These are phyloP conservation scores for Sitobion miscanthi DNA, from an alignment of 1,140 invertebrate genomes.

Conservation along the genomic window DNA sequence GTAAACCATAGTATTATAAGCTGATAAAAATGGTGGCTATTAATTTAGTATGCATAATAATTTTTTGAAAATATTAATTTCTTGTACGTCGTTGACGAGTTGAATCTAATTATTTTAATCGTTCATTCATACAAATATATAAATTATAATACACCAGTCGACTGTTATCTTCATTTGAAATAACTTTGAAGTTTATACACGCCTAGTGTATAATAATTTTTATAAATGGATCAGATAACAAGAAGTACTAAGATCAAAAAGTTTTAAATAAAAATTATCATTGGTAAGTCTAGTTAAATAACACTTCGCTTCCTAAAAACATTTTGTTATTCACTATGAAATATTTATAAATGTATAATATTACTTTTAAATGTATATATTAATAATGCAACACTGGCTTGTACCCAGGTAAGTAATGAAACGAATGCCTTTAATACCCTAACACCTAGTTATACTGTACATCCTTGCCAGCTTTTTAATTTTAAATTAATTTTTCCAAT, in stretches of 20 bases:
- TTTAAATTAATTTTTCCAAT: not conserved
- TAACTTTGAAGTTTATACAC: not conserved
- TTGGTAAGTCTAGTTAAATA: not conserved
- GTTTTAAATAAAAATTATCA: not conserved
- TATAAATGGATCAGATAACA: not conserved
- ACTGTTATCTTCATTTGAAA: not conserved
- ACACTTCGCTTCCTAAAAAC: not conserved
- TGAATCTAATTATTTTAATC: not conserved
- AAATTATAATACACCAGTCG: not conserved
- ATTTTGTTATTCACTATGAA: not conserved
- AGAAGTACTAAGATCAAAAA: not conserved
- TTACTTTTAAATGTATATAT: not conserved
- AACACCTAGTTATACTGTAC: not conserved
- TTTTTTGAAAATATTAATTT: not conserved
- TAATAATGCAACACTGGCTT: not conserved
- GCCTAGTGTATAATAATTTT: not conserved
- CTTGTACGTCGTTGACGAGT: not conserved
- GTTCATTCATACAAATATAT: not conserved
- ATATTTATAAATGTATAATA: not conserved
- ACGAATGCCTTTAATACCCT: not conserved
- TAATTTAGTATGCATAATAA: too few relatives aligned
- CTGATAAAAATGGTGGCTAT: too few relatives aligned
- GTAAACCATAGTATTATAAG: too few relatives aligned
- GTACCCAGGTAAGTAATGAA: not conserved
- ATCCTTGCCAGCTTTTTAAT: not conserved